phyloP scores from a whole-genome alignment of 2,888 invertebrate species.

The Crepidodera aurea region DNA sequence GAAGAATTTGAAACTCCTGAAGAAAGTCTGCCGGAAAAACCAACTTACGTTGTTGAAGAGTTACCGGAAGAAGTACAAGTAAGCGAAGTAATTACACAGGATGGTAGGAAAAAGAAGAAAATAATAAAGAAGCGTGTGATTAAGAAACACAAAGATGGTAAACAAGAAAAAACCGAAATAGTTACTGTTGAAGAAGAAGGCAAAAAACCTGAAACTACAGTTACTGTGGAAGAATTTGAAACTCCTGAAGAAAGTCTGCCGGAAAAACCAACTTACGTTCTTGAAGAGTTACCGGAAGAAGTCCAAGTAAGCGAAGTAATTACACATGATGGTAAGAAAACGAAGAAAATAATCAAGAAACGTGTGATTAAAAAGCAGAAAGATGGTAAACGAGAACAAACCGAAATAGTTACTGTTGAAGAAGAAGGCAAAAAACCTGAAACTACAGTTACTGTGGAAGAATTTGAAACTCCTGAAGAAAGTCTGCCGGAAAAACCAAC shows the following conservation, averaged over 20 bases:
- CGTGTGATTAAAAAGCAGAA: conserved; percentile 60
- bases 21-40: conserved; percentile 38
- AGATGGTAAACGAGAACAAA: conserved; percentile 55
- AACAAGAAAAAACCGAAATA: conserved; percentile 50
- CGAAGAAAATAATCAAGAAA: conserved; percentile 49
- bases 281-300: conserved; percentile 51
- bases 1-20: conserved; percentile 44
- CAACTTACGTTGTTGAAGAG: conserved; percentile 44
- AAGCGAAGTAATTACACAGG: conserved; percentile 45
- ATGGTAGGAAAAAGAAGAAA: conserved; percentile 48
- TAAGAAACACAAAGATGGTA: conserved; percentile 56
- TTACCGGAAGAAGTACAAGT: conserved; percentile 49
- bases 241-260: conserved; percentile 31
- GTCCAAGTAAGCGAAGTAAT: conserved; percentile 42
- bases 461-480: conserved; percentile 48
- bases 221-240: conserved; percentile 48
- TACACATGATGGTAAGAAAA: conserved; percentile 42
- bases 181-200: conserved; percentile 54
- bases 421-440: conserved; percentile 52
- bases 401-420: conserved; percentile 61
- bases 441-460: conserved; percentile 50
- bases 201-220: conserved; percentile 48
- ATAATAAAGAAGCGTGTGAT: conserved; percentile 60
- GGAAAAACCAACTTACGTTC: conserved; percentile 38
- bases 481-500: conserved; percentile 57